phyloP scores from a whole-genome alignment of 2,113 vertebrate species.

The pig (Sus scrofa) region T2T-Sscrofa CM000816.6:91268501-91269000 shows the following conservation, averaged over 20 bases:
- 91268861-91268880: not conserved
- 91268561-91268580: slow-evolving; percentile 81
- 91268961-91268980: not conserved
- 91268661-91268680: slow-evolving; percentile 71
- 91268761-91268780: not conserved
- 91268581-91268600: slow-evolving; percentile 72
- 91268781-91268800: not conserved
- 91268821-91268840: not conserved
- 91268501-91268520: slow-evolving; percentile 73
- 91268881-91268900: not conserved
- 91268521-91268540: slow-evolving; percentile 84
- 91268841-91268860: not conserved
- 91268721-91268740: slow-evolving; percentile 48
- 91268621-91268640: slow-evolving; percentile 80
- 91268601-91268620: slow-evolving; percentile 77
- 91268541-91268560: slow-evolving; percentile 84
- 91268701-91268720: slow-evolving; percentile 78
- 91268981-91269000: not conserved
- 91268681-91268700: slow-evolving; percentile 68
- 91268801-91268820: not conserved
- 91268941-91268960: not conserved
- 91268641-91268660: slow-evolving; percentile 80
- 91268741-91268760: not conserved
- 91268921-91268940: not conserved
- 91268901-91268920: not conserved